Evolutionary conservation across 2,888 invertebrate genomes (phyloP).

Genomic region (Lepidochitona cinerea): DNA sequence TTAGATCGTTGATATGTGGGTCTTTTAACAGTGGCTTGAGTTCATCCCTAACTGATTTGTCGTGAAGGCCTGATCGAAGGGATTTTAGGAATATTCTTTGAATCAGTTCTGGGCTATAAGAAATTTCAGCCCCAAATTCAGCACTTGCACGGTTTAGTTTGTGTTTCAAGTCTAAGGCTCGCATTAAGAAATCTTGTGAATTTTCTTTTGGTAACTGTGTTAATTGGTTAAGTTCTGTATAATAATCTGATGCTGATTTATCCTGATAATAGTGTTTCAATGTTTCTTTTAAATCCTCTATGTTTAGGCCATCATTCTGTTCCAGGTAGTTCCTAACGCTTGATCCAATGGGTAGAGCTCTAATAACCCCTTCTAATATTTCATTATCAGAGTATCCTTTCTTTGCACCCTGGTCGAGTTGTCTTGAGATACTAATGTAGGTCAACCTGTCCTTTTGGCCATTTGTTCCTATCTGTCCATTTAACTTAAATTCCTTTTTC

Average conservation of each 20-base stretch:
- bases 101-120: conserved; percentile 9
- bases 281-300: background rate
- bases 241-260: conserved; percentile 11
- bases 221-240: conserved; percentile 12
- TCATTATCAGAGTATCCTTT: background rate
- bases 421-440: background rate
- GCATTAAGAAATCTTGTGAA: conserved; percentile 10
- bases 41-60: conserved; percentile 3
- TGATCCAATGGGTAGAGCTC: too few species aligned
- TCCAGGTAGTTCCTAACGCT: conserved; percentile 4
- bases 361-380: background rate
- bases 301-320: background rate
- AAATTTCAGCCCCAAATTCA: conserved; percentile 8
- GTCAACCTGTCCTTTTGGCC: background rate
- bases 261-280: conserved; percentile 15
- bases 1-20: background rate
- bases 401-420: background rate
- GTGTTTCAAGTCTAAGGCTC: conserved; percentile 11
- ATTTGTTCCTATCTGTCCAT: background rate
- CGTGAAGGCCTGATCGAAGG: conserved; percentile 7
- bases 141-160: conserved; percentile 9
- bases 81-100: conserved; percentile 10
- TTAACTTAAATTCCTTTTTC: background rate
- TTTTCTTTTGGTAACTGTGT: conserved; percentile 9
- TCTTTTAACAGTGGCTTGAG: conserved; percentile 7